Evolutionary conservation across 2,797 vertebrate genomes (phyloP), one percentile per base, ranked within the genome.

Genomic region (Lithobates sylvaticus): DNA sequence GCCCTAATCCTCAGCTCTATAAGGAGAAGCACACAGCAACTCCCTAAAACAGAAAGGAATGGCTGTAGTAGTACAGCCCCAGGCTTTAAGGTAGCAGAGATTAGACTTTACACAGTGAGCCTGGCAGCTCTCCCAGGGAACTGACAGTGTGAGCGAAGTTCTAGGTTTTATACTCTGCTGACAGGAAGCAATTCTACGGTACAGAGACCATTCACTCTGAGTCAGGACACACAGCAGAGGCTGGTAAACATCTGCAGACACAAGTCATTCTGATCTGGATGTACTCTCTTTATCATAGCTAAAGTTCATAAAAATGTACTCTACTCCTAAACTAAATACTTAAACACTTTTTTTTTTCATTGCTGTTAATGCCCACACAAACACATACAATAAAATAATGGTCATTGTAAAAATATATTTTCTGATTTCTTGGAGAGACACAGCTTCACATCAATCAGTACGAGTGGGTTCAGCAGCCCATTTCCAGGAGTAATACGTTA

Each of bases 111-210:
- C 71, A 85, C 84, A 76, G 12, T 26, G 21, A 86, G 36, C 50
- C 76, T 83, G 85, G 81, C 85, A 73, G 81, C 54, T 39, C 36
- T 83, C 85, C 79, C 78, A 77, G 79, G 34, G 39, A 80, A 75
- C 47, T 67, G 67, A 65, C 80, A 67, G 72, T 9, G 16, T 50
- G 54, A 65, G 76, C 58, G 61, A 78, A 84, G 76, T 78, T 78
- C 80, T 80, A 74, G 85, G 68, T 73, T 69, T 74, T 84, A 83
- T 79, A 78, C 81, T 58, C 64, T 84, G 81, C 86, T 79, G 76
- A 74, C 86, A 87, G 86, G 81, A 87, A 87, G 85, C 81, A 68
- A 78, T 73, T 78, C 74, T 32, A 77, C 21, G 71, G 78, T 74
- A 75, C 78, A 85, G 70, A 84, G 54, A 79, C 50, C 58, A 75